phyloP scores from a whole-genome alignment of 2,113 vertebrate species.

The Helogale parvula region DNA sequence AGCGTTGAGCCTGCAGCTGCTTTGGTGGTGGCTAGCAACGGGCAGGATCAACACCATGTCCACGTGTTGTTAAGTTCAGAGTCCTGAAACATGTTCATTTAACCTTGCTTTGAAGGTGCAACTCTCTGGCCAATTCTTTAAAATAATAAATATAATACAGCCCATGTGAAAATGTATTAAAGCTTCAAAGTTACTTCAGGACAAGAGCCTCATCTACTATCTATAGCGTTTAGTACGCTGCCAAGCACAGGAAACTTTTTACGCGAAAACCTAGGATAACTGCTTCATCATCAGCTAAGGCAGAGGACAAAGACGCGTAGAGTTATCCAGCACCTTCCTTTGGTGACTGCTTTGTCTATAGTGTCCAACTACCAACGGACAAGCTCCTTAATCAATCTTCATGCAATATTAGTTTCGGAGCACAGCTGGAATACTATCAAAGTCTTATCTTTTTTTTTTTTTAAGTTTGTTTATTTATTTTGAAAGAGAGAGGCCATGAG shows the following conservation, averaged over 20 bases:
- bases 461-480: too few species aligned
- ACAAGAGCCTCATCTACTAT: background rate
- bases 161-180: background rate
- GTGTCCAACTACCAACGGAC: background rate
- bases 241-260: background rate
- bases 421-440: background rate
- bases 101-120: background rate
- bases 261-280: background rate
- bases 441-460: background rate
- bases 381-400: background rate
- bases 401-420: background rate
- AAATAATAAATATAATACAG: background rate
- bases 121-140: background rate
- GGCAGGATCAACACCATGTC: background rate
- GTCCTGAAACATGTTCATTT: background rate
- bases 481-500: too few species aligned
- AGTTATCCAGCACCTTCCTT: background rate
- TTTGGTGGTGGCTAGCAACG: too few species aligned
- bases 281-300: background rate
- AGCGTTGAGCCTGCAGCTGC: background rate
- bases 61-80: fast-evolving
- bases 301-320: background rate
- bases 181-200: background rate
- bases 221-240: background rate
- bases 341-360: background rate